Base-by-base conservation (phyloP, 2,888 invertebrate species). In the Synanthedon vespiformis region DNA sequence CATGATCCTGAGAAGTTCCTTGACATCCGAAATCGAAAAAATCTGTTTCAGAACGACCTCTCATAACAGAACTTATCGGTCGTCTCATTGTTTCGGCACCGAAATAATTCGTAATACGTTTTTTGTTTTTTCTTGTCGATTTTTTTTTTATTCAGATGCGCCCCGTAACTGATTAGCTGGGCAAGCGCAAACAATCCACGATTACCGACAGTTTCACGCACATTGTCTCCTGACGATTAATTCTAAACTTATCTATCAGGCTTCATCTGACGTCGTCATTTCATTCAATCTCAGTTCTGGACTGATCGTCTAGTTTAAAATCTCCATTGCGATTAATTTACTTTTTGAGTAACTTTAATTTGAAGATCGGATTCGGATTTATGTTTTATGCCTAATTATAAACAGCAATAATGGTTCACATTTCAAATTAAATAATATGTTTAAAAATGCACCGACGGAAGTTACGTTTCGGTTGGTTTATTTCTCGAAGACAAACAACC, bases 1-100 rank as follows among this genome's bases (percentile, higher is more conserved):
- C 69, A 62, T 67, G 64, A 67, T 72, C 69, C 68, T 69, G 61
- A 67, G 67, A 67, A 70, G 74, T 71, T 76, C 70, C 63, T 74
- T 72, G 77, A 77, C 74, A 68, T 73, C 66, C 59, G 58, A 67
- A 65, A 58, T 61, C 67, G 68, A 67, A 59, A 53, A 59, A 56
- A 57, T 53, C 56, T 57, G 62, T 55, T 34, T 34, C 34, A 34
- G 34, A 34, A 10, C 34, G 34, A 34, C 10, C 34, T 34, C 63
- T 61, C 60, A 63, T 64, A 65, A 64, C 53, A 61, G 56, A 63
- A 61, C 57, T 63, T 71, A 73, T 72, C 66, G 61, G 63, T 56
- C 61, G 60, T 57, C 57, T 61, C 57, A 70, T 70, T 72, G 68
- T 68, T 58, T 62, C 63, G 56, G 57, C 54, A 54, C 53, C 58